A percentile compares a stretch with the other conserved stretches of the same genome.
phyloP scores from a whole-genome alignment of 2,888 invertebrate genomes.

The Eupithecia centaureata region DNA sequence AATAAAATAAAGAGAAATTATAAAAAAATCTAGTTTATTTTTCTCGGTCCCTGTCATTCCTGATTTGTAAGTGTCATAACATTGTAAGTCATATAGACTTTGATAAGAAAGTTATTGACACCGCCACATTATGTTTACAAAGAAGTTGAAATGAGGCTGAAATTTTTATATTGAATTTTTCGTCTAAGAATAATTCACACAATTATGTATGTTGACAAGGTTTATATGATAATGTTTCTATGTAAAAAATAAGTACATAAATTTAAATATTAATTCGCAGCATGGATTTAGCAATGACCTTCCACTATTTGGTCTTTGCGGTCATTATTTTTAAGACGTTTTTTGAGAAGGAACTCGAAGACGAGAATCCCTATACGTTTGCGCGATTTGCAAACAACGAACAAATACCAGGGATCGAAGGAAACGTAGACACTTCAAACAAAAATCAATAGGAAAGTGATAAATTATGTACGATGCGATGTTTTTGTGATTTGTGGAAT shows the following conservation, averaged over 20 bases:
- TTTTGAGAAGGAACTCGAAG: conserved; percentile 35
- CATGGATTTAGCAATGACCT: conserved; percentile 54
- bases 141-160: too few relatives aligned
- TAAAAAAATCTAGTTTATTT: too few relatives aligned
- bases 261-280: conserved; percentile 35
- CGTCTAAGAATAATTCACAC: neutral
- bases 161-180: too few relatives aligned
- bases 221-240: conserved; percentile 10
- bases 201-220: conserved; percentile 12
- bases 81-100: too few relatives aligned
- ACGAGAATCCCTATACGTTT: conserved; percentile 20
- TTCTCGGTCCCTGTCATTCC: too few relatives aligned
- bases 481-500: neutral
- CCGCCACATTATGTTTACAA: neutral
- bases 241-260: conserved; percentile 17
- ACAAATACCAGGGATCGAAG: neutral
- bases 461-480: neutral
- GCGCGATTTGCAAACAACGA: conserved; percentile 12
- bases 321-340: conserved; percentile 48
- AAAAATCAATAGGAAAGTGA: neutral
- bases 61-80: too few relatives aligned
- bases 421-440: neutral
- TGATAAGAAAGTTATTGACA: neutral
- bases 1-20: too few relatives aligned
- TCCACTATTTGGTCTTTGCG: conserved; percentile 55